Conservation (phyloP, 1,140 invertebrate species). For the Pinna nobilis region DNA sequence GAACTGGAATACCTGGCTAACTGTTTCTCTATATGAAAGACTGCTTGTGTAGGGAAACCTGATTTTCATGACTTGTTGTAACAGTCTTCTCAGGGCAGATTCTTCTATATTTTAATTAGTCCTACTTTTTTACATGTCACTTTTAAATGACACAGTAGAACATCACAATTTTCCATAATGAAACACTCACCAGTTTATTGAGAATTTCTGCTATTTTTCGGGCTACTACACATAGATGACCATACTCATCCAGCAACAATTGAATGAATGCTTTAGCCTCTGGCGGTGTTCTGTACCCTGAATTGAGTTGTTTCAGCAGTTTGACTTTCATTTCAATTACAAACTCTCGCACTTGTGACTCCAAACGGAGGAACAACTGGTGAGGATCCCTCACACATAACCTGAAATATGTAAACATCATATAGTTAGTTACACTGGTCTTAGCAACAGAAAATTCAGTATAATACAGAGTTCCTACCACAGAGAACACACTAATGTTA, state of each 20-base stretch:
- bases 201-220: conserved; percentile 78
- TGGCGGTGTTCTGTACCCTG: conserved; percentile 72
- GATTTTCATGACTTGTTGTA: no score
- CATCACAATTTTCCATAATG: neutral
- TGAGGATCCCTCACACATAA: conserved; percentile 79
- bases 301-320: conserved; percentile 77
- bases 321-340: conserved; percentile 81
- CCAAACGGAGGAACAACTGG: conserved; percentile 79
- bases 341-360: conserved; percentile 80
- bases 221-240: conserved; percentile 78
- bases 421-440: neutral
- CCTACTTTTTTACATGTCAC: no score
- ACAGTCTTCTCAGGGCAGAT: no score
- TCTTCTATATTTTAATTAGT: no score
- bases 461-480: neutral
- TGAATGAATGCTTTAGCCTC: conserved; percentile 68
- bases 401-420: conserved; percentile 70
- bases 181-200: conserved; percentile 74
- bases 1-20: no score
- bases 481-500: no score
- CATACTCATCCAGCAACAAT: conserved; percentile 80
- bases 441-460: neutral
- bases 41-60: no score
- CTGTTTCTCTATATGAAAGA: no score
- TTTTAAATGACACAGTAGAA: neutral